A percentile compares a stretch with the other conserved stretches of the same genome.
Evolutionary conservation across 2,113 vertebrate genomes (phyloP).

Genomic region (Rhinoptilus africanus): DNA sequence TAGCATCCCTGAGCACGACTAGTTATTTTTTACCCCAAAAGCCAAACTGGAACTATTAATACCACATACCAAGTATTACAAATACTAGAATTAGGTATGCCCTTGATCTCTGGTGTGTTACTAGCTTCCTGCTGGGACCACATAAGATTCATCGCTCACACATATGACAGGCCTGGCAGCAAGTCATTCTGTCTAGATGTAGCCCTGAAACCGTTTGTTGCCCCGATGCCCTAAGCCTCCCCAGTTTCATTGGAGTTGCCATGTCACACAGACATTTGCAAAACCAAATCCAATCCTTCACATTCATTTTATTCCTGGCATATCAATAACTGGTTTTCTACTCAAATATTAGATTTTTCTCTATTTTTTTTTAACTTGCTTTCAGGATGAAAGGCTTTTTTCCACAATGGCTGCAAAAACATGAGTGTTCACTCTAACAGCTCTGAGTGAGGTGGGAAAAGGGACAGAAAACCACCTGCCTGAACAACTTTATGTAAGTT

Average conservation of each 20-base stretch:
- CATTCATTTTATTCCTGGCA: not conserved
- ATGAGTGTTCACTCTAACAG: not conserved
- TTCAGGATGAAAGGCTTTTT: not conserved
- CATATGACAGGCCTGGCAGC: not conserved
- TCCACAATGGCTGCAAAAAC: constrained; percentile 31
- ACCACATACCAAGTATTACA: not conserved
- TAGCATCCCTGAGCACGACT: not conserved
- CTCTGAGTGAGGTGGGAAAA: not conserved
- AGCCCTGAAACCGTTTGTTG: not conserved
- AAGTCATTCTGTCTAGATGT: not conserved
- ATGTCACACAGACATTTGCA: not conserved
- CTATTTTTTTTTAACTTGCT: not conserved
- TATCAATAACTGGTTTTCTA: constrained; percentile 1
- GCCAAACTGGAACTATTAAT: not conserved
- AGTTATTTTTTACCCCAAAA: not conserved
- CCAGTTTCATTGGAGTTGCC: not conserved
- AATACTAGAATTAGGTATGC: not conserved
- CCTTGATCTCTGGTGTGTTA: not conserved
- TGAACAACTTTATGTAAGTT: constrained; percentile 11
- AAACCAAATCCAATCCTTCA: constrained; percentile 7
- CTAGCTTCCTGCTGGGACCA: not conserved
- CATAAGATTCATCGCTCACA: not conserved
- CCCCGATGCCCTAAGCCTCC: not conserved
- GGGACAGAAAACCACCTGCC: constrained; percentile 28
- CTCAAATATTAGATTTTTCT: not conserved